Evolutionary conservation across 2,113 vertebrate genomes (phyloP).

Genomic region (Anarrhichthys ocellatus): DNA sequence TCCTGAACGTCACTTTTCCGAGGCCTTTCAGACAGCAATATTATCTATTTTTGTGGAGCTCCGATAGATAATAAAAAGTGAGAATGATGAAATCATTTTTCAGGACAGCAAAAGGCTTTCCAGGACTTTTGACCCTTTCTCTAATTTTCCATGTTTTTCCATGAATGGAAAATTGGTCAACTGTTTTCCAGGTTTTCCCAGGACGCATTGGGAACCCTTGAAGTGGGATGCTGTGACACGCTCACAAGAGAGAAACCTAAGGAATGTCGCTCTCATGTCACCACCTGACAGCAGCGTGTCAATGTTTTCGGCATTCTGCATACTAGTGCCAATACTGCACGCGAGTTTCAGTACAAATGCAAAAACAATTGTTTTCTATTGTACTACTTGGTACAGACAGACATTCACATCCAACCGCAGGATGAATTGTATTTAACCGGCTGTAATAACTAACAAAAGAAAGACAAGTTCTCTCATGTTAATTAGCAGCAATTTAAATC

Average conservation of each 20-base stretch:
- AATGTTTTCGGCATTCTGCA: slow-evolving; percentile 1
- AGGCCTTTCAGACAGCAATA: neutral
- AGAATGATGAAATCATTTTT: neutral
- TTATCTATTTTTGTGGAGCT: neutral
- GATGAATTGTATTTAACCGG: neutral
- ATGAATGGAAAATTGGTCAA: neutral
- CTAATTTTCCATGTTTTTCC: neutral
- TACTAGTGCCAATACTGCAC: neutral
- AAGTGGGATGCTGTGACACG: slow-evolving; percentile 3
- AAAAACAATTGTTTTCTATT: neutral
- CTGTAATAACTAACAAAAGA: neutral
- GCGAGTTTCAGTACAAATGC: neutral
- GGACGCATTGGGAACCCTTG: neutral
- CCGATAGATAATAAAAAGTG: neutral
- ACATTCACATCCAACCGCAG: neutral
- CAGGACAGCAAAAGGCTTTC: neutral
- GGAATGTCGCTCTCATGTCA: slow-evolving; percentile 37
- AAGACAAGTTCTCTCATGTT: neutral
- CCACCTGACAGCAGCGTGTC: neutral
- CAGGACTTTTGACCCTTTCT: neutral
- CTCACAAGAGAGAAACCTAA: slow-evolving; percentile 28
- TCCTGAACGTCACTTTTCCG: neutral
- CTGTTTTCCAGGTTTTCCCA: neutral
- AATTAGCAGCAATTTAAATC: neutral
- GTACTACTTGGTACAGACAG: neutral